Conservation (phyloP, 1,140 invertebrate genomes). For the Sitophilus oryzae region DNA sequence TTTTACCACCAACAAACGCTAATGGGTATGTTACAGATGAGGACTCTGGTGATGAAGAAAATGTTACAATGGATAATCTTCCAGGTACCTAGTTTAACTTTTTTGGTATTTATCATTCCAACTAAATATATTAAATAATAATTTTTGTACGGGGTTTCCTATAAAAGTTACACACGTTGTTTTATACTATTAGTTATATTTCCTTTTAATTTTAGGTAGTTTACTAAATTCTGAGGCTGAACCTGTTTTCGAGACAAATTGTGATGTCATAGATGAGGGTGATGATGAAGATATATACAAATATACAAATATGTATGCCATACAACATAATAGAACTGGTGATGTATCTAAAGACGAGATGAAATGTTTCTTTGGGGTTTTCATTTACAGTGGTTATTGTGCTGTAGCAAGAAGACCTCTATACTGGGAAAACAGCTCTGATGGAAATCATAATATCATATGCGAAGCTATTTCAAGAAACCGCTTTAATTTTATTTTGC, state of each 20-base stretch:
- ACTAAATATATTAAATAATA: too few species aligned
- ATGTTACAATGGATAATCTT: constrained; percentile 17
- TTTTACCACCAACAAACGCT: constrained; percentile 18
- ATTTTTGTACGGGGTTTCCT: too few species aligned
- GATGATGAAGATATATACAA: too few species aligned
- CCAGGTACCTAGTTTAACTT: too few species aligned
- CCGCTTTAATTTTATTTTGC: constrained; percentile 14
- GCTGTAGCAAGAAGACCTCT: constrained; percentile 13
- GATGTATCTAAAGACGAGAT: constrained; percentile 17
- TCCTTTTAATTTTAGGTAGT: too few species aligned
- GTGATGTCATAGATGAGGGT: too few species aligned
- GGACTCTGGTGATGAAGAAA: constrained; percentile 24
- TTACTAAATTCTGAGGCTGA: too few species aligned
- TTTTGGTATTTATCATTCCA: too few species aligned
- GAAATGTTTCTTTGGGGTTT: constrained; percentile 21
- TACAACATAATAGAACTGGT: constrained; percentile 12
- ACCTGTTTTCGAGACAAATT: too few species aligned
- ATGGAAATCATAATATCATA: constrained; percentile 19
- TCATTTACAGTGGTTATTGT: constrained; percentile 23
- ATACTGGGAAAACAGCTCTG: constrained; percentile 26
- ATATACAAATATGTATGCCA: constrained; percentile 14
- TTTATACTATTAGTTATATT: too few species aligned
- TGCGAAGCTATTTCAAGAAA: constrained; percentile 15
- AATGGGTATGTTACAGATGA: constrained; percentile 21
- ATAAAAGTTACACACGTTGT: too few species aligned